These are phyloP conservation scores for Sphecodes monilicornis DNA, from an alignment of 2,888 invertebrate genomes.

Conservation along the genomic window DNA sequence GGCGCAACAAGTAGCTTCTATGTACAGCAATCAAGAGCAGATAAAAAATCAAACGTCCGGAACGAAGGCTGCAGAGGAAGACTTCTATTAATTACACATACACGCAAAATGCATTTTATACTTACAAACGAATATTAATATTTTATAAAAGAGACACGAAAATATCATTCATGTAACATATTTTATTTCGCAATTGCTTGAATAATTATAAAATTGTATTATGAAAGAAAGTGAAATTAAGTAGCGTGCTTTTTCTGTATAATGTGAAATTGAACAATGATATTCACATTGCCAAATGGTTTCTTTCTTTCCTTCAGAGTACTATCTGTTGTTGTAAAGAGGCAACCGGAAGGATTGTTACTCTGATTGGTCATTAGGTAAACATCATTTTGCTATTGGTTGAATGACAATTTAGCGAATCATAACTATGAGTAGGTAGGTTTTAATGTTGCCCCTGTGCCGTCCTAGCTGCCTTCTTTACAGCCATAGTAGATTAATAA, in stretches of 20 bases:
- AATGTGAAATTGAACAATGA: not conserved
- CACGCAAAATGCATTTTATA: not conserved
- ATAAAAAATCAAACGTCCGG: constrained; percentile 88
- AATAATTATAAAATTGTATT: not conserved
- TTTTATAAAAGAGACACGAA: not conserved
- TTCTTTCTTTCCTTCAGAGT: not conserved
- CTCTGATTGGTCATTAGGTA: no score
- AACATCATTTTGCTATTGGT: no score
- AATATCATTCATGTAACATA: not conserved
- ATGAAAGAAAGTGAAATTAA: not conserved
- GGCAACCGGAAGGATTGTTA: no score
- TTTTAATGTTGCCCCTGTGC: no score
- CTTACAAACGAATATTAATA: not conserved
- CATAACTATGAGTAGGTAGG: no score
- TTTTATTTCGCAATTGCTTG: not conserved
- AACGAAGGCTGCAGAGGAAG: constrained; percentile 85
- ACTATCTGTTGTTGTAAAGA: no score
- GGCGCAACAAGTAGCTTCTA: constrained; percentile 93
- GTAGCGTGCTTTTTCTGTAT: constrained; percentile 4
- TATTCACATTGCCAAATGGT: not conserved
- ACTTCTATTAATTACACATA: constrained; percentile 86
- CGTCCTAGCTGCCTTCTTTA: no score
- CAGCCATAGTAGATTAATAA: not conserved
- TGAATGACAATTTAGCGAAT: no score
- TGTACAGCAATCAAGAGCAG: constrained; percentile 97